Evolutionary conservation across 2,797 vertebrate species (phyloP).

Genomic region (Amblyraja radiata): DNA sequence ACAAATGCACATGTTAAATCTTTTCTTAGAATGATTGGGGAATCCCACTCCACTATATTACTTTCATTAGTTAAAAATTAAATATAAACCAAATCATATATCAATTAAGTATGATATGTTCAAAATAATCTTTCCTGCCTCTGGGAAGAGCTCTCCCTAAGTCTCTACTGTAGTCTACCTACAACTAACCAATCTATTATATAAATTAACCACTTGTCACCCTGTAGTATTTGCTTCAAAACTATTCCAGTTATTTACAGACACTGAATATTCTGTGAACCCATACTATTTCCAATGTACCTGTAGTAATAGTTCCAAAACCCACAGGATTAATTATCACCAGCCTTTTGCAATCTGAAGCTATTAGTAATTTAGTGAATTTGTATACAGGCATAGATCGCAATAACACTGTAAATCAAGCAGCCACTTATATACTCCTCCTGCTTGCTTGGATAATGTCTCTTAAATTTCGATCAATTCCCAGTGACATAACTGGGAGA

Average conservation of each 20-base stretch:
- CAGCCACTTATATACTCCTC: background rate
- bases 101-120: constrained; percentile 44
- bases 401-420: background rate
- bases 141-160: constrained; percentile 44
- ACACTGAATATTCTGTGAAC: background rate
- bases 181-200: constrained; percentile 6
- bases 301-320: background rate
- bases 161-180: constrained; percentile 38
- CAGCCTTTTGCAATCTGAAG: background rate
- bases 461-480: background rate
- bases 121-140: constrained; percentile 39
- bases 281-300: background rate
- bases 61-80: constrained; percentile 41
- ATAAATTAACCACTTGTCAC: background rate
- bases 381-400: background rate
- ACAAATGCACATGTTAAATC: constrained; percentile 43
- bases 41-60: constrained; percentile 39
- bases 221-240: background rate
- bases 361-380: background rate
- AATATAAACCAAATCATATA: constrained; percentile 43
- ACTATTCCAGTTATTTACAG: background rate
- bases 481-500: too few species aligned
- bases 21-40: constrained; percentile 41
- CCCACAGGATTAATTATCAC: background rate
- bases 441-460: background rate